Percentiles rank a stretch among this genome's conserved stretches.
Evolutionary conservation across 2,888 invertebrate genomes (phyloP).

Genomic region (Punctoribates punctum): DNA sequence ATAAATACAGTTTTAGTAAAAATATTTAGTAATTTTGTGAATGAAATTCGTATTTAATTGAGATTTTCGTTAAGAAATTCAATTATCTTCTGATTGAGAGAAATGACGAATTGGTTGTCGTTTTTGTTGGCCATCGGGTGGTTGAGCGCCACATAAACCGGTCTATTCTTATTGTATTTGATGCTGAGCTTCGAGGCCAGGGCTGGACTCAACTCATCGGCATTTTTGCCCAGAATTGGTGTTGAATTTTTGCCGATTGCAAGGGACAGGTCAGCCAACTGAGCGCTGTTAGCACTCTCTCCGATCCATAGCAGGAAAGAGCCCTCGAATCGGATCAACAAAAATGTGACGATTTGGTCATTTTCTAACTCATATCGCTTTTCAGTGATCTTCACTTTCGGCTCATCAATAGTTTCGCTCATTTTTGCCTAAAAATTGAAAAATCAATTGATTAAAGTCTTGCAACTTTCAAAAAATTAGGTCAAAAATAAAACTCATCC

Average conservation of each 20-base stretch:
- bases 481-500: not conserved
- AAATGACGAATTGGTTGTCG: constrained; percentile 3
- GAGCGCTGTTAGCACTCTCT: not conserved
- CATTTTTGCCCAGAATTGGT: constrained; percentile 24
- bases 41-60: not conserved
- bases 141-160: constrained; percentile 43
- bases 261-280: constrained; percentile 32
- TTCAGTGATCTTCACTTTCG: not conserved
- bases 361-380: not conserved
- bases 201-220: constrained; percentile 1
- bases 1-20: too few relatives aligned
- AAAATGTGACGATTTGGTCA: not conserved
- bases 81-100: constrained; percentile 7
- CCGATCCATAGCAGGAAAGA: constrained; percentile 43
- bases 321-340: constrained; percentile 2
- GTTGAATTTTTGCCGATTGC: constrained; percentile 38
- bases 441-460: not conserved
- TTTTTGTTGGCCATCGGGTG: constrained; percentile 2
- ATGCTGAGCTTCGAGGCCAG: constrained; percentile 37
- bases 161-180: constrained; percentile 38
- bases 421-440: not conserved
- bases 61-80: constrained; percentile 29
- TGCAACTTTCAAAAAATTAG: not conserved
- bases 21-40: too few relatives aligned
- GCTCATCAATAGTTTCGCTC: not conserved